These are phyloP conservation scores for Drosophila seguyi DNA, from an alignment of 1,140 invertebrate genomes.

Conservation along the genomic window DNA sequence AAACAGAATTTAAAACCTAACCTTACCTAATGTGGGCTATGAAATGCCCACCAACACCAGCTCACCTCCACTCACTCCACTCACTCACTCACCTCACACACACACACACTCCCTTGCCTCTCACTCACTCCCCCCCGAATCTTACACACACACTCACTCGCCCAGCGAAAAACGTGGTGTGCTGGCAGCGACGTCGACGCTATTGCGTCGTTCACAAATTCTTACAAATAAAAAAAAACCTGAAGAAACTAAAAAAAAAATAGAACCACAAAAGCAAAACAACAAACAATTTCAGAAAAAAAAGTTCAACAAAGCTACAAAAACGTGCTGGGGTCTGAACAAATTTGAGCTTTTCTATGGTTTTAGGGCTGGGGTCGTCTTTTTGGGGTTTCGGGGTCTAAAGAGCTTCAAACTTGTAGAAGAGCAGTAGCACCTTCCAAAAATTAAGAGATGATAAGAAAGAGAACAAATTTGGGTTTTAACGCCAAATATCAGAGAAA, in stretches of 20 bases:
- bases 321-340: conserved; percentile 9
- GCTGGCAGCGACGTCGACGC: conserved; percentile 30
- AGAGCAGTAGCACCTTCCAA: conserved; percentile 13
- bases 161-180: conserved; percentile 67
- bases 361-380: conserved; percentile 7
- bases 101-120: not conserved
- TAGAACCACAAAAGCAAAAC: not conserved
- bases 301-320: not conserved
- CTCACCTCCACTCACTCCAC: conserved; percentile 5
- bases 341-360: conserved; percentile 21
- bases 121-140: not conserved
- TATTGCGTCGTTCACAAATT: conserved; percentile 75
- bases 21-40: conserved; percentile 81
- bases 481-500: not conserved
- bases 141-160: conserved; percentile 10
- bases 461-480: conserved; percentile 6
- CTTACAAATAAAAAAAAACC: conserved; percentile 32
- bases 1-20: conserved; percentile 80
- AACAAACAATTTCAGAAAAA: not conserved
- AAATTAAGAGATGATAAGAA: conserved; percentile 14
- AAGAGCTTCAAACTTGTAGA: conserved; percentile 16
- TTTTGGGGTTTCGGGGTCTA: conserved; percentile 3
- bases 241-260: conserved; percentile 14
- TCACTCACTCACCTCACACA: conserved; percentile 9
- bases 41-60: conserved; percentile 46